Evolutionary conservation across 2,113 vertebrate genomes (phyloP), one percentile per base, ranked within the genome.

Genomic region (Bufo bufo): DNA sequence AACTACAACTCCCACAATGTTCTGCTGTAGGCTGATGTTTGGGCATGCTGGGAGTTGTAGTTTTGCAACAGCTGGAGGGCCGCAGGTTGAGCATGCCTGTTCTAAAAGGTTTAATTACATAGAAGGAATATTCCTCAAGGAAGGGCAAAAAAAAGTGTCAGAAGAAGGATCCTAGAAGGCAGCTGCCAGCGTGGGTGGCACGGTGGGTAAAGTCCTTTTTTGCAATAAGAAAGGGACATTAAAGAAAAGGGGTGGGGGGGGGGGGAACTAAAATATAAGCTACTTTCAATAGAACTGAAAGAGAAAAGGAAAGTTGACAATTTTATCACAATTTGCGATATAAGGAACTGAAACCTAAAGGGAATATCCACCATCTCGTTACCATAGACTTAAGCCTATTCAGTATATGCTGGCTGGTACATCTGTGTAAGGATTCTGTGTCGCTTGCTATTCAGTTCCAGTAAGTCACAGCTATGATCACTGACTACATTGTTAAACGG

Each of bases 311-410:
- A 43, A 47, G 4, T 14, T 72, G 69, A 1, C 69, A 16, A 16
- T 72, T 72, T 45, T 72, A 47, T 72, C 17, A 45, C 5, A 45
- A 72, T 16, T 3, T 72, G 12, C 14, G 6, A 16, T 4, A 72
- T 72, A 72, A 6, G 50, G 77, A 78, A 78, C 77, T 54, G 77
- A 78, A 78, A 78, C 47, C 49, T 78, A 54, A 14, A 23, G 77
- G 77, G 49, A 56, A 52, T 45, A 54, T 50, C 45, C 47, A 77
- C 47, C 19, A 50, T 49, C 1, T 3, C 3, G 19, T 19, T 75
- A 20, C 77, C 23, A 3, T 78, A 78, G 19, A 54, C 47, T 77
- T n/a, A 10, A 13, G 11, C 13, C 47, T 3, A 33, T 33, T 33
- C 33, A 33, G 33, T 33, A 33, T 23, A 66, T 43, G 33, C 23